Percentiles rank a stretch among this genome's conserved stretches.
Conservation (phyloP, 2,888 invertebrate species). For the Pandemis cinnamomeana region DNA sequence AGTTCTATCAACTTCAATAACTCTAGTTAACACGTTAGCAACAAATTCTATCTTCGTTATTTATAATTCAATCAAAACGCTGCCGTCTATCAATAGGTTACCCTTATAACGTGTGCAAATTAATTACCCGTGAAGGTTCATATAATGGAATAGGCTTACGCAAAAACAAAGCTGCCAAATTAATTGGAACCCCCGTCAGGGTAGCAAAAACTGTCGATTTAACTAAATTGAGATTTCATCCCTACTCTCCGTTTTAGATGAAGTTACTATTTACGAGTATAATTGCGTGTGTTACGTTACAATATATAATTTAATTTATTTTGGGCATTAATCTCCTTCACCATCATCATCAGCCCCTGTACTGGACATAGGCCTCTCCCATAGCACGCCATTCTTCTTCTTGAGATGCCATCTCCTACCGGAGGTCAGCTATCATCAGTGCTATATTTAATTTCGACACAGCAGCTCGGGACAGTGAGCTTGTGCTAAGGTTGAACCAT, state of each 20-base stretch:
- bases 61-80: slow-evolving; percentile 33
- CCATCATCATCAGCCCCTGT: too few relatives aligned
- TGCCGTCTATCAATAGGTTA: slow-evolving; percentile 18
- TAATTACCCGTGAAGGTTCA: slow-evolving; percentile 34
- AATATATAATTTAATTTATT: too few relatives aligned
- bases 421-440: too few relatives aligned
- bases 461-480: too few relatives aligned
- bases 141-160: slow-evolving; percentile 31
- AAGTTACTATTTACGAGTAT: too few relatives aligned
- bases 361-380: too few relatives aligned
- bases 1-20: not conserved
- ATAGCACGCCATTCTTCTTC: too few relatives aligned
- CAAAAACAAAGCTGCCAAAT: slow-evolving; percentile 36
- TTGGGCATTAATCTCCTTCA: too few relatives aligned
- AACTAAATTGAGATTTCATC: not conserved
- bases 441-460: too few relatives aligned
- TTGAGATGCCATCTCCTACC: too few relatives aligned
- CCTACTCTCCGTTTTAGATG: not conserved
- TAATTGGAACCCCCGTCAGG: slow-evolving; percentile 17
- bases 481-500: too few relatives aligned
- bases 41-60: slow-evolving; percentile 5
- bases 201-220: slow-evolving; percentile 11
- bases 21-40: not conserved
- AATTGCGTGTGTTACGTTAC: too few relatives aligned
- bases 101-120: slow-evolving; percentile 22